Conservation (phyloP, 2,797 vertebrate genomes). For the Syncerus caffer region DNA sequence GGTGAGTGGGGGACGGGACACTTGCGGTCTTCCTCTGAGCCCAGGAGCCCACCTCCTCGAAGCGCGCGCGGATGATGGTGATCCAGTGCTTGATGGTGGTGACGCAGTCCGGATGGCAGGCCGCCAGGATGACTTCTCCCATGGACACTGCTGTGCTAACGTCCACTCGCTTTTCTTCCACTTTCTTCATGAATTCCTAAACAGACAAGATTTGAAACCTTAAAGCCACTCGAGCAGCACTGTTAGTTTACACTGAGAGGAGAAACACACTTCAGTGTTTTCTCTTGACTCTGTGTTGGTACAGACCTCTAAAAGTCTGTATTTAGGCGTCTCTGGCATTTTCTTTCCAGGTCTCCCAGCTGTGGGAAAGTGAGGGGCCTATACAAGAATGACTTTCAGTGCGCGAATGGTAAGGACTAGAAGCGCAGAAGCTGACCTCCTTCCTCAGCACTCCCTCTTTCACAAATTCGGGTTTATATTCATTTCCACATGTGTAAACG, state of each 20-base stretch:
- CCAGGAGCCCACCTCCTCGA: constrained; percentile 91
- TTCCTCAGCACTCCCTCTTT: neutral
- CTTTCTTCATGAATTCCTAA: constrained; percentile 96
- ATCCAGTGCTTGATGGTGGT: constrained; percentile 99
- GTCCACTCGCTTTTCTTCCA: constrained; percentile 93
- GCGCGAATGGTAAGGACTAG: neutral
- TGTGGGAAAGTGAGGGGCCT: neutral
- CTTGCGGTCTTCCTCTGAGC: neutral
- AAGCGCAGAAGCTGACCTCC: neutral
- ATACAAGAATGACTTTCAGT: neutral
- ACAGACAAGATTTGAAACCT: neutral
- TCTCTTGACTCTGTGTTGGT: neutral
- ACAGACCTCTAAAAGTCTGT: neutral
- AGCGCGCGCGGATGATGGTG: constrained; percentile 97
- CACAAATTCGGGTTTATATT: neutral
- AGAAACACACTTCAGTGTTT: neutral
- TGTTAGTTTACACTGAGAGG: neutral
- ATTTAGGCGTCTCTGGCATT: neutral
- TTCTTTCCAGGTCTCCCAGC: neutral
- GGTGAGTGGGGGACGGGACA: neutral
- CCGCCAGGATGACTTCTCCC: constrained; percentile 93
- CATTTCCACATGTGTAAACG: neutral
- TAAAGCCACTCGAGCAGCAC: neutral
- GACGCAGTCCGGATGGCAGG: constrained; percentile 96
- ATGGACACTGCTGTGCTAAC: constrained; percentile 92